Evolutionary conservation across 2,113 vertebrate species (phyloP), one percentile per base, ranked within the genome.

Genomic region (Phyllostomus discolor): DNA sequence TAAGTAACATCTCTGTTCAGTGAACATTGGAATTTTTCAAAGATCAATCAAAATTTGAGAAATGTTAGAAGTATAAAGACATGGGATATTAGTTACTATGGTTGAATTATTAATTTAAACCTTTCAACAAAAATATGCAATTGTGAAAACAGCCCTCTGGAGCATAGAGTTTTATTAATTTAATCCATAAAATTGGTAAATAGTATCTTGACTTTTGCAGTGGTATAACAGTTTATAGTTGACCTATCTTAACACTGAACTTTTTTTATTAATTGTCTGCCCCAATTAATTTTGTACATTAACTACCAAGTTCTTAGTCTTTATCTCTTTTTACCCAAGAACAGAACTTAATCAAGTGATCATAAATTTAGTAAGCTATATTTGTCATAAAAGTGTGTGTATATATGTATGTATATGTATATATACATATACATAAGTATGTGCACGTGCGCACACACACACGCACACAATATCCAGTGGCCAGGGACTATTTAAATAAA

Each of bases 181-280:
- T 16, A 16, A 17, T 66, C 87, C 86, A n/a, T 95, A 91, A 75
- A 54, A 50, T 70, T 92, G 41, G 22, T 79, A 73, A 86, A 52
- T 2, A 67, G 80, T 90, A 84, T 83, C 46, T 43, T 90, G 64
- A 84, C 38, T 87, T 94, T 90, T 84, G 57, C 12, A 81, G 31
- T 57, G 28, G 7, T 70, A 10, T 48, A 33, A 88, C 46, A 90
- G 62, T 7, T 90, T 90, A 78, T 28, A 85, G 22, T 59, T 95
- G 90, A 88, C 52, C 54, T 88, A 82, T 82, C 35, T 93, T 95
- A 85, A 90, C 66, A 86, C 90, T 72, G 67, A 88, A 94, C 28
- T 94, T 92, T 93, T 96, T 70, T 94, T n/a, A 94, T 22, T 94
- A 88, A 94, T 88, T 91, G 19, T 72, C 1, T 94, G 9, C 1